phyloP scores from a whole-genome alignment of 2,113 vertebrate species.

The Ovis aries region ARS-UI_Ramb_v3.0 NC_056058.1:38897001-38897500 shows the following conservation, averaged over 20 bases:
- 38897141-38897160: too few species aligned
- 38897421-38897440: not conserved
- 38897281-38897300: not conserved
- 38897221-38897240: not conserved
- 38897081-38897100: too few species aligned
- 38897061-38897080: too few species aligned
- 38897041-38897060: rapidly evolving
- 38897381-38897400: not conserved
- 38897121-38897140: rapidly evolving
- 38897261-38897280: not conserved
- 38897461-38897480: not conserved
- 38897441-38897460: not conserved
- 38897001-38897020: too few species aligned
- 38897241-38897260: not conserved
- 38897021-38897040: too few species aligned
- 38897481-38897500: not conserved
- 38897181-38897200: not conserved
- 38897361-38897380: not conserved
- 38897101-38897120: too few species aligned
- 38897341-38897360: not conserved
- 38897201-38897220: not conserved
- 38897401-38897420: not conserved
- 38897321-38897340: not conserved
- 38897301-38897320: not conserved
- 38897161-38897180: not conserved